phyloP scores from a whole-genome alignment of 2,888 invertebrate genomes.

The Oscheius sp. region DNA sequence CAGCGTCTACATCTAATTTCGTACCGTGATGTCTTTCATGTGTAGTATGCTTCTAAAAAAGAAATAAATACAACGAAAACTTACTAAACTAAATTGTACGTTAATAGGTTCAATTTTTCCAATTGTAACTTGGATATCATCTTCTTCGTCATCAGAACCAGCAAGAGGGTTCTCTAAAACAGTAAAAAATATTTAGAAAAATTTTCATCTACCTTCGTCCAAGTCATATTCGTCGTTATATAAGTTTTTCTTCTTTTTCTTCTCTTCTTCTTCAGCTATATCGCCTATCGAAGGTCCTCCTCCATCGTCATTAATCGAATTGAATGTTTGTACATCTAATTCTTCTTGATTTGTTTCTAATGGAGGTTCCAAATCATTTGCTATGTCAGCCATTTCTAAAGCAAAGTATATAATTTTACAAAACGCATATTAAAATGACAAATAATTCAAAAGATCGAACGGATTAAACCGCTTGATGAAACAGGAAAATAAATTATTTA shows the following conservation, averaged over 20 bases:
- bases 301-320: no score
- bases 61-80: neutral
- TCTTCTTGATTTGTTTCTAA: no score
- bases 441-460: no score
- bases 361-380: no score
- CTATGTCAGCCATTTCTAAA: no score
- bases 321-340: no score
- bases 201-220: conserved; percentile 12
- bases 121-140: conserved; percentile 70
- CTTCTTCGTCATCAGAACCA: conserved; percentile 60
- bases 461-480: no score
- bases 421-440: no score
- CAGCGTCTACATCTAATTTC: conserved; percentile 45
- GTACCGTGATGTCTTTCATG: conserved; percentile 31
- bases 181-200: neutral
- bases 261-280: conserved; percentile 2
- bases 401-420: no score
- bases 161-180: conserved; percentile 48
- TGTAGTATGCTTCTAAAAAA: conserved; percentile 6
- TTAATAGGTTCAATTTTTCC: conserved; percentile 63
- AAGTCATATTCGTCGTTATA: conserved; percentile 15
- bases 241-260: conserved; percentile 7
- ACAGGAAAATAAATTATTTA: no score
- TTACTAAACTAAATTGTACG: conserved; percentile 36
- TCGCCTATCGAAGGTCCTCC: conserved; percentile 12